Base-by-base conservation (phyloP, 2,113 vertebrate genomes). In the Nanger granti region DNA sequence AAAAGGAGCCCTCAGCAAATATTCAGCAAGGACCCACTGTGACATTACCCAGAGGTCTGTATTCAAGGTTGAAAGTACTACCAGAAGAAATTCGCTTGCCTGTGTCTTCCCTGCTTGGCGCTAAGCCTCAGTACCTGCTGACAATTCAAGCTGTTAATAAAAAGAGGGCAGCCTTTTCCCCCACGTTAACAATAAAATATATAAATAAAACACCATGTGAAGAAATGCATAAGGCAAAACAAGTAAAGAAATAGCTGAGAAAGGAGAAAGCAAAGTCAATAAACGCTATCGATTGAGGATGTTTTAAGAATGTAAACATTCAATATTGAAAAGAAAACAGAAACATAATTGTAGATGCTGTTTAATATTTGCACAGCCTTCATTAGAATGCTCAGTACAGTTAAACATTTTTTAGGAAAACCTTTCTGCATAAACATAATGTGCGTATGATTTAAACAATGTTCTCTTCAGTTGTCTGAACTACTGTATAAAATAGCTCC, bases 321-420 rank as follows among this genome's bases (percentile, higher is more conserved):
- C 93, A 22, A 59, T 95, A 28, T 37, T 34, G 79, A 91, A 97
- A 97, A 96, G 97, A 97, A 20, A 97, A 97, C 94, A 91, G 92
- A 93, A 96, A 94, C 97, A 47, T 97, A 96, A 91, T 96, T 93
- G 85, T 93, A 64, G 93, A 37, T 41, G 95, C 88, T 94, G 59
- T 76, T 97, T 95, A 37, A 54, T 96, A 97, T 98, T 98, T 98
- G 98, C 97, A 98, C 84, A 49, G 84, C 89, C 95, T 97, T 98
- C 93, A 28, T 96, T 96, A 97, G 97, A 97, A 76, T 60, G 84
- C 95, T 98, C 95, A 93, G 94, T 96, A 91, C 59, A 29, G 95
- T 97, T 94, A 62, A 95, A 57, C 94, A 92, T 96, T 31, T 44
- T 54, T 96, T 95, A 84, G 60, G 88, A 95, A 91, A 69, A 90